Base-by-base conservation (phyloP, 92 coral and sea anemone species). In the Heliopora coerulea region DNA sequence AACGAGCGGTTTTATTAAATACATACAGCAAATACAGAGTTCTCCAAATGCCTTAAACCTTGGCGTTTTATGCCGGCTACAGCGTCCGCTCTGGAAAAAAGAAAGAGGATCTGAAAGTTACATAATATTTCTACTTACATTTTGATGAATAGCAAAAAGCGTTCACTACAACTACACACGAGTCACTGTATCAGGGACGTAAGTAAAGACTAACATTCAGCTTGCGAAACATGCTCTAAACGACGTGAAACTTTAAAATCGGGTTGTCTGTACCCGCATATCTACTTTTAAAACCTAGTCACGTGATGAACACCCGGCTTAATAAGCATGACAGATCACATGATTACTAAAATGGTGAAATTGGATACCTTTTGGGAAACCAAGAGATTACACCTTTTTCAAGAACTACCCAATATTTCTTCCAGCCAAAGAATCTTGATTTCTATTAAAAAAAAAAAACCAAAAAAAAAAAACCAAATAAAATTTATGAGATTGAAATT, bases 351-450 rank as follows among this genome's bases (percentile, higher is more conserved):
- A 58, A 21, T 58, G 4, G 17, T 56, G 2, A 24, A 17, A 29
- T 40, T 8, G 19, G 11, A 26, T 56, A 93, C 98, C 98, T 89
- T 67, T 90, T 93, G 54, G 81, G 59, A 65, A 85, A 93, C 78
- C 91, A 93, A 13, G 96, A 87, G 2, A 93, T 82, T n/a, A 90
- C 89, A 20, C 98, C 98, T 65, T 96, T 86, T 32, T 93, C 96
- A 2, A 93, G 83, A 9, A 93, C 98, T 26, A 93, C 96, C 98
- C 98, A 93, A 75, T 75, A 93, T 65, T 88, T 93, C 76, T 90
- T 93, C 96, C 91, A 89, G 2, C 98, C 98, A 68, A 86, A 90
- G 69, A 93, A 93, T 54, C 96, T 65, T 49, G 98, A 93, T 39
- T 86, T 89, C 96, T 91, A 67, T 23, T 62, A 61, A 20, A 50